These are phyloP conservation scores for Trialeurodes vaporariorum DNA, from an alignment of 1,140 invertebrate genomes.

Conservation along the genomic window DNA sequence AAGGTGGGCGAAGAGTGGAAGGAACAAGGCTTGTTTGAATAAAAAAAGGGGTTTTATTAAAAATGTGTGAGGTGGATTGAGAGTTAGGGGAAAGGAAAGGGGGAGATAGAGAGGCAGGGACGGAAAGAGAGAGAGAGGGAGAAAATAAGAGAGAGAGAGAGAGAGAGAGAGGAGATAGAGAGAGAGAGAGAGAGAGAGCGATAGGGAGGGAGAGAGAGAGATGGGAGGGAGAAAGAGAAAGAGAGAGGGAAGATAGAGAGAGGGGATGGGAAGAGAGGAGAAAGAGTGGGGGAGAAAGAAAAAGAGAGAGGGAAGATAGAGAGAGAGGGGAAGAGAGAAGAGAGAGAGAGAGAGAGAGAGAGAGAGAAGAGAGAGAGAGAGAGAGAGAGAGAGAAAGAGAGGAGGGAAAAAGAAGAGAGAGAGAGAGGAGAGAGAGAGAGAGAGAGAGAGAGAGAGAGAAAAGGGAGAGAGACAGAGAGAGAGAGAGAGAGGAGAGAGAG, in stretches of 20 bases:
- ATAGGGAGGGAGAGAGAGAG: neutral
- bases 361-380: neutral
- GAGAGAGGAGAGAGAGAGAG: slow-evolving; percentile 2
- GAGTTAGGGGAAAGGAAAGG: slow-evolving; percentile 7
- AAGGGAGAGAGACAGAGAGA: neutral
- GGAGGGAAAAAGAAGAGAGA: neutral
- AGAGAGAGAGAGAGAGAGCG: neutral
- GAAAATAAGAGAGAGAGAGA: neutral
- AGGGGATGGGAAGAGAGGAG: neutral
- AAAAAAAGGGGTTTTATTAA: too few relatives aligned
- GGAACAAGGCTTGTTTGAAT: too few relatives aligned
- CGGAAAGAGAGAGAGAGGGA: slow-evolving; percentile 12
- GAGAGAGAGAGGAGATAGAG: neutral
- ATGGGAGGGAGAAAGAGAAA: neutral
- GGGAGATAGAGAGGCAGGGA: slow-evolving; percentile 13
- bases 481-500: neutral
- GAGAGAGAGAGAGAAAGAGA: neutral
- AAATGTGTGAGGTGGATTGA: slow-evolving; percentile 8
- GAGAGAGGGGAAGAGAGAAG: neutral
- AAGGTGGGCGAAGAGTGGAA: too few relatives aligned
- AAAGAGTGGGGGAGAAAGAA: neutral
- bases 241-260: neutral
- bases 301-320: neutral
- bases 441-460: neutral
- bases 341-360: neutral